Conservation (phyloP, 2,113 vertebrate genomes). For the Eurypyga helias region DNA sequence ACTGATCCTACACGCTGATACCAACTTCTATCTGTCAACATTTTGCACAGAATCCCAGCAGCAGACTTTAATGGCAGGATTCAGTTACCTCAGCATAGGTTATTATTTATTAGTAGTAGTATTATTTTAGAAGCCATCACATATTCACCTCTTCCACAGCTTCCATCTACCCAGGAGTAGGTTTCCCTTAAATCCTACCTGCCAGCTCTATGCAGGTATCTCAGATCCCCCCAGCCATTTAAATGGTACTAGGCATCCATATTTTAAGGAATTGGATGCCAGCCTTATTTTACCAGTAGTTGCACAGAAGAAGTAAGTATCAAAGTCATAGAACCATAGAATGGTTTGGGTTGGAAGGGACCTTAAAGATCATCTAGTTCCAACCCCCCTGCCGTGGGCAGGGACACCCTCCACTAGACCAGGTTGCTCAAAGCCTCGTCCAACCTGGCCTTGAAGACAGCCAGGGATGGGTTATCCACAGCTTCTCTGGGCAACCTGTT, state of each 20-base stretch:
- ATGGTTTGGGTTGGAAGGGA: no score
- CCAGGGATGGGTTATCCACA: no score
- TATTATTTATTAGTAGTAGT: background rate
- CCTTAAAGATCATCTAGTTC: no score
- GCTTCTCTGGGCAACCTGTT: no score
- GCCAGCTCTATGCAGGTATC: background rate
- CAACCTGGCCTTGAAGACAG: no score
- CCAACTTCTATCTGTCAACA: background rate
- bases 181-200: background rate
- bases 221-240: background rate
- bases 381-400: no score
- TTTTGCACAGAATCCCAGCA: background rate
- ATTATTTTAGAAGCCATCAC: background rate
- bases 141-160: background rate
- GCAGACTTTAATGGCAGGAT: background rate
- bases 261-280: background rate
- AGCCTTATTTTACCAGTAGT: background rate
- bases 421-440: no score
- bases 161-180: background rate
- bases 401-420: no score
- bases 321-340: no score
- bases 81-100: background rate
- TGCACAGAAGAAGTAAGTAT: background rate
- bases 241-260: background rate
- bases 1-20: fast-evolving